Evolutionary conservation across 2,888 invertebrate genomes (phyloP).

Genomic region (Drosophila hamatofila): DNA sequence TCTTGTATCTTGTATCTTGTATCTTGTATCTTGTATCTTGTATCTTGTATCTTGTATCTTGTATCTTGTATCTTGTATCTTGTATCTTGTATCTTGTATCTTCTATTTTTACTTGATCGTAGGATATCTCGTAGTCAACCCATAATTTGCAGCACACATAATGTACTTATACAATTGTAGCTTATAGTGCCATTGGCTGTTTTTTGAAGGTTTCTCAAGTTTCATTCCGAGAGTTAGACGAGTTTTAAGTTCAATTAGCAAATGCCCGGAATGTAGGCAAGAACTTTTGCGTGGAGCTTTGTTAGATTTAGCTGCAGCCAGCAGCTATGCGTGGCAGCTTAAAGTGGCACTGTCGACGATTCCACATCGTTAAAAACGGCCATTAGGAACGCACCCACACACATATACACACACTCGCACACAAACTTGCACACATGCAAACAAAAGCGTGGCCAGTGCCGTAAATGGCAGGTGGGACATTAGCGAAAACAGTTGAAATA

Average conservation of each 20-base stretch:
- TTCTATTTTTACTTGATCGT: background rate
- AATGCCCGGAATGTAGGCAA: conserved; percentile 51
- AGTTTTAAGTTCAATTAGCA: conserved; percentile 77
- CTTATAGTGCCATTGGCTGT: background rate
- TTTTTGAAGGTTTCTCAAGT: conserved; percentile 64
- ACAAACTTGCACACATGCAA: conserved; percentile 24
- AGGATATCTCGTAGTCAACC: background rate
- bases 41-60: background rate
- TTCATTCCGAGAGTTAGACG: conserved; percentile 57
- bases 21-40: background rate
- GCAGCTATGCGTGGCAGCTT: conserved; percentile 47
- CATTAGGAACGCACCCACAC: conserved; percentile 58
- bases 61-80: too few relatives aligned
- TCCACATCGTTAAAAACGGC: conserved; percentile 74
- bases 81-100: background rate
- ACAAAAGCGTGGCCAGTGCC: conserved; percentile 42
- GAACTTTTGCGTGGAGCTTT: conserved; percentile 47
- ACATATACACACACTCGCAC: conserved; percentile 6
- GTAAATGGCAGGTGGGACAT: conserved; percentile 71
- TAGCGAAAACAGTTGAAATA: conserved; percentile 73
- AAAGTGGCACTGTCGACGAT: conserved; percentile 61
- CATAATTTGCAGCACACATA: background rate
- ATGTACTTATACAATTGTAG: background rate
- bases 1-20: background rate
- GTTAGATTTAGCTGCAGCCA: conserved; percentile 54